Conservation (phyloP, 64 coral and sea anemone species). For the Montipora foliosa region DNA sequence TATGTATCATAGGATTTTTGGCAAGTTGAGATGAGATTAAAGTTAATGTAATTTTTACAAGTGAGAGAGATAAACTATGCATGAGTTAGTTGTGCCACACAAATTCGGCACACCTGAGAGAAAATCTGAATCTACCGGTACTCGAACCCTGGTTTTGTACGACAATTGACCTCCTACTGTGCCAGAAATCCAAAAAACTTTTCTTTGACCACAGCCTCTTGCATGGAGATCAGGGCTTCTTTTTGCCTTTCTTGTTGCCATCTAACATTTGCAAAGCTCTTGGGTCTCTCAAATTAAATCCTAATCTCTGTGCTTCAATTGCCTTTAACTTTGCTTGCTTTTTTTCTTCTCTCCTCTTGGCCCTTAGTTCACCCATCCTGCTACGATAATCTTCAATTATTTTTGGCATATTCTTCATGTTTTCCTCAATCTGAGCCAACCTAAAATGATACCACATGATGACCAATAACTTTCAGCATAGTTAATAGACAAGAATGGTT, state of each 20-base stretch:
- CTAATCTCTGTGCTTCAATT: constrained; percentile 83
- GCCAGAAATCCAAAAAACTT: neutral
- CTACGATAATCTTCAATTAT: constrained; percentile 90
- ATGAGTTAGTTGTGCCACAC: too few relatives aligned
- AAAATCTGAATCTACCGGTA: too few relatives aligned
- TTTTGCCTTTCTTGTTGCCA: constrained; percentile 72
- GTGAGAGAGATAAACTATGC: too few relatives aligned
- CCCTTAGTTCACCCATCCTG: constrained; percentile 87
- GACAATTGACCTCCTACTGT: too few relatives aligned
- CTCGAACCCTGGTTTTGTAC: too few relatives aligned
- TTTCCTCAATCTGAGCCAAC: constrained; percentile 85
- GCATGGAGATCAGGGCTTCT: neutral
- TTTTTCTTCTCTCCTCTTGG: constrained; percentile 79
- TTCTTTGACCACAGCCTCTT: neutral
- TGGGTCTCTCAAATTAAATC: constrained; percentile 89
- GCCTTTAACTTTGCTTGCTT: constrained; percentile 71
- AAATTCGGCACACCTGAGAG: too few relatives aligned
- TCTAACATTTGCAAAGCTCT: constrained; percentile 67
- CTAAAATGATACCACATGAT: constrained; percentile 39
- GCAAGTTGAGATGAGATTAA: too few relatives aligned
- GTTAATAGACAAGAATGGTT: too few relatives aligned
- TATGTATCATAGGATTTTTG: too few relatives aligned
- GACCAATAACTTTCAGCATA: neutral
- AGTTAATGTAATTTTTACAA: too few relatives aligned
- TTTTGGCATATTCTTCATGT: constrained; percentile 97